Conservation (phyloP, 2,888 invertebrate genomes). For the Esperia sulphurella region DNA sequence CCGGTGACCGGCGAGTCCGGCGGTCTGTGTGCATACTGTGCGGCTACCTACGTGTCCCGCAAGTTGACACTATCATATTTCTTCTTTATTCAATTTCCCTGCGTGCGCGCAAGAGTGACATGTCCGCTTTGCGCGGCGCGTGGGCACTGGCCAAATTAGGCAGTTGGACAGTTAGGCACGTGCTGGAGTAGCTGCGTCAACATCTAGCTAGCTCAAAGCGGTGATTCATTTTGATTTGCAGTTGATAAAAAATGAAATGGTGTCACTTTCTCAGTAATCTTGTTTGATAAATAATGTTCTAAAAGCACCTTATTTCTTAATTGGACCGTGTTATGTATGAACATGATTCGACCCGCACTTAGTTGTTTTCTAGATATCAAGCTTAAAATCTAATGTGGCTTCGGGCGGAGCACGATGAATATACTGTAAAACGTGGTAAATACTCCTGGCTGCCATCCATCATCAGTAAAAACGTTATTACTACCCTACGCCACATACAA, state of each 20-base stretch:
- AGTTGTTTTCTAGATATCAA: too few species aligned
- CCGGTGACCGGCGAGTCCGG: constrained; percentile 16
- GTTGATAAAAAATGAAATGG: background rate
- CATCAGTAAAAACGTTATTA: too few species aligned
- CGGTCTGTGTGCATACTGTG: constrained; percentile 16
- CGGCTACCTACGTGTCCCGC: constrained; percentile 27
- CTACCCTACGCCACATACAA: too few species aligned
- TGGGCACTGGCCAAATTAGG: constrained; percentile 43
- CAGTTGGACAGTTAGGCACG: constrained; percentile 13
- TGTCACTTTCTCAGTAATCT: too few species aligned
- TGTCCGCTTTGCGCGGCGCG: constrained; percentile 47
- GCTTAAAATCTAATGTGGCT: too few species aligned
- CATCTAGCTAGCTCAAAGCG: background rate
- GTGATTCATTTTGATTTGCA: background rate
- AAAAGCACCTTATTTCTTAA: too few species aligned
- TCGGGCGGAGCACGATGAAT: too few species aligned
- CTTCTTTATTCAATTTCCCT: constrained; percentile 68
- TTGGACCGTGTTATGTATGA: too few species aligned
- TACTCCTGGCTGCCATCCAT: too few species aligned
- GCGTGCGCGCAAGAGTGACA: constrained; percentile 45
- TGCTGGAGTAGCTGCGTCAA: background rate
- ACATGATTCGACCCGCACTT: too few species aligned
- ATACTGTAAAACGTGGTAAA: too few species aligned
- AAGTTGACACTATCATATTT: constrained; percentile 61
- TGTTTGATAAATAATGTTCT: too few species aligned